phyloP scores from a whole-genome alignment of 2,113 vertebrate genomes.

The Cisticola juncidis region DNA sequence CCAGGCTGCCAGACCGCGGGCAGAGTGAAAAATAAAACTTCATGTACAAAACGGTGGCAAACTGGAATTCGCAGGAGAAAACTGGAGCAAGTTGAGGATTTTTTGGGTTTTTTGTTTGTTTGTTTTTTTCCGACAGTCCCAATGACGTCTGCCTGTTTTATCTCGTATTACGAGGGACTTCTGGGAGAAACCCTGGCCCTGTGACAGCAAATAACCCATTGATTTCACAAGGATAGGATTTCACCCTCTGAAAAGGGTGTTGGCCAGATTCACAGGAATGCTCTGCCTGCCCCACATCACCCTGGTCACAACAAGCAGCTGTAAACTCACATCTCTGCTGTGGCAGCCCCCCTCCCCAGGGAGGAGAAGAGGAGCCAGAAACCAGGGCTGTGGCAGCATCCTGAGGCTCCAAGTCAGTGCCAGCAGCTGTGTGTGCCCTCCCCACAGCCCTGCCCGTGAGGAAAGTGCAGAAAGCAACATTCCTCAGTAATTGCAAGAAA shows the following conservation, averaged over 20 bases:
- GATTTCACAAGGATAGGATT: conserved; percentile 35
- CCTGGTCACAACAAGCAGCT: background rate
- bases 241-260: conserved; percentile 45
- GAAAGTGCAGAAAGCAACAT: background rate
- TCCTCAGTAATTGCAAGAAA: background rate
- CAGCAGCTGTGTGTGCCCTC: background rate
- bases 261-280: conserved; percentile 23
- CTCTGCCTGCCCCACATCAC: background rate
- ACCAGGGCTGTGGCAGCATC: background rate
- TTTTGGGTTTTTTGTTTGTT: background rate
- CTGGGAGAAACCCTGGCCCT: background rate
- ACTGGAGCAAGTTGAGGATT: background rate
- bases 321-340: background rate
- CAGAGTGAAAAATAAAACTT: background rate
- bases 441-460: background rate
- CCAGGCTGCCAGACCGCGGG: background rate
- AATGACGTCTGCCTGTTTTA: background rate
- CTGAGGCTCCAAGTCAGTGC: fast-evolving
- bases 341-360: fast-evolving
- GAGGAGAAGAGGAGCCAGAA: background rate
- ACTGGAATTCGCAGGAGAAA: background rate
- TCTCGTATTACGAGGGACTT: conserved; percentile 2
- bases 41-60: background rate
- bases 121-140: background rate
- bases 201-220: background rate